phyloP scores from a whole-genome alignment of 2,797 vertebrate species.

The Cossypha polioptera region DNA sequence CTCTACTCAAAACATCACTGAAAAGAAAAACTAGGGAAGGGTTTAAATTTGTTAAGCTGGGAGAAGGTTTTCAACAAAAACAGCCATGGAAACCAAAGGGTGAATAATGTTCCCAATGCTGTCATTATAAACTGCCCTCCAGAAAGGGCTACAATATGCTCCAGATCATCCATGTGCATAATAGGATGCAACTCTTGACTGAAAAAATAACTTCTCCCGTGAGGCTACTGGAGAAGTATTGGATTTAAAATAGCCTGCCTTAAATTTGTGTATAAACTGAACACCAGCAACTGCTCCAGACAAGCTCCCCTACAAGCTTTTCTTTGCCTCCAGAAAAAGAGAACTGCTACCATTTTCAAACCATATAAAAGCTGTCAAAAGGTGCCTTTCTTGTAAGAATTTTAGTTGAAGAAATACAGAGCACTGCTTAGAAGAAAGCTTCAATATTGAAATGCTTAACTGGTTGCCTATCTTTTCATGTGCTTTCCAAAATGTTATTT shows the following conservation, averaged over 20 bases:
- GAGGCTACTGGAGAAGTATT: not conserved
- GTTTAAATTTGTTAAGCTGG: not conserved
- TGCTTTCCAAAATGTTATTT: constrained; percentile 1
- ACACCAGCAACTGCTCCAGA: not conserved
- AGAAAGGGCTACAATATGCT: constrained; percentile 7
- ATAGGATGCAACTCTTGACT: not conserved
- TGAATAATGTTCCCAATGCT: not conserved
- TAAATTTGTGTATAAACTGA: not conserved
- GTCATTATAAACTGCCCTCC: not conserved
- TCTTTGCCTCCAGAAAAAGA: not conserved
- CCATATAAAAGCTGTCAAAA: not conserved
- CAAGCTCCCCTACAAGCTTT: not conserved
- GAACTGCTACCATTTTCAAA: not conserved
- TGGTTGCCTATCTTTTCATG: not conserved
- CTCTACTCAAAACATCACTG: not conserved
- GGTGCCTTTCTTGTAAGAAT: not conserved
- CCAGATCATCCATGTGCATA: not conserved
- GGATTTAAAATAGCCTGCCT: not conserved
- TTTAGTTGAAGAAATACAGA: not conserved
- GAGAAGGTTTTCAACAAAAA: not conserved
- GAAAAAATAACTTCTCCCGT: constrained; percentile 1
- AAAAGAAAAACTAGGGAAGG: not conserved
- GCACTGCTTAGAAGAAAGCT: not conserved
- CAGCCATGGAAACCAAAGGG: not conserved
- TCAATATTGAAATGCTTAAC: not conserved